Conservation (phyloP, 2,113 vertebrate species). For the Trachemys scripta region DNA sequence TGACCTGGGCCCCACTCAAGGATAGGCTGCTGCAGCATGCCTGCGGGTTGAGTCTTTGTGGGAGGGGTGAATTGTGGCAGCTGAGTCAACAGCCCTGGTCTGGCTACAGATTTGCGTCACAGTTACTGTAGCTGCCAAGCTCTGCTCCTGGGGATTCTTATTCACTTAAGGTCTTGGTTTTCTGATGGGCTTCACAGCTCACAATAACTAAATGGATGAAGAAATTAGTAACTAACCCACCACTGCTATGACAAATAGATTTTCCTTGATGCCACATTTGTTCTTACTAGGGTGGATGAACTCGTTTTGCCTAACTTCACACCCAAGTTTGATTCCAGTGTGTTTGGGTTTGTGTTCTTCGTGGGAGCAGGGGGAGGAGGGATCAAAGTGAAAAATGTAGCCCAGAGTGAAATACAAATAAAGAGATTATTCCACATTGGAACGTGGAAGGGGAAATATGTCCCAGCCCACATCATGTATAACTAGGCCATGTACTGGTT, state of each 20-base stretch:
- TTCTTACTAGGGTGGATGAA: not conserved
- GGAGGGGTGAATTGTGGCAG: not conserved
- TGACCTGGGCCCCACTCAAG: not conserved
- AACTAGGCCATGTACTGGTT: accelerated
- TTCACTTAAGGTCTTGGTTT: not conserved
- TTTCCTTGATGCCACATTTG: not conserved
- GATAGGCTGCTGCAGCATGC: not conserved
- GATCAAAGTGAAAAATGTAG: not conserved
- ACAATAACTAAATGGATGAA: not conserved
- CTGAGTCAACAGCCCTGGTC: not conserved
- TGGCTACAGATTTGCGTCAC: not conserved
- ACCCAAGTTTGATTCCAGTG: not conserved
- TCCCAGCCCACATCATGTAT: not conserved
- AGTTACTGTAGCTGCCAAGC: not conserved
- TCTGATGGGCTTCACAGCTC: not conserved
- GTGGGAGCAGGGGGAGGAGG: not conserved
- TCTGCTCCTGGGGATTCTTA: not conserved
- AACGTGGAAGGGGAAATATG: not conserved
- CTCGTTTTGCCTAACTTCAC: not conserved
- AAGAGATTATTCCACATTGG: not conserved
- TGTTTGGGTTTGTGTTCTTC: not conserved
- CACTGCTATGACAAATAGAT: not conserved
- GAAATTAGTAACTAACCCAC: not conserved
- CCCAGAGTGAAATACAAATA: not conserved
- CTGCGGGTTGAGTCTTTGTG: not conserved